Percentiles rank a stretch among this genome's conserved stretches.
These are phyloP conservation scores for Ctenopoma multispine DNA, from an alignment of 2,797 vertebrate species.

Conservation along the genomic window DNA sequence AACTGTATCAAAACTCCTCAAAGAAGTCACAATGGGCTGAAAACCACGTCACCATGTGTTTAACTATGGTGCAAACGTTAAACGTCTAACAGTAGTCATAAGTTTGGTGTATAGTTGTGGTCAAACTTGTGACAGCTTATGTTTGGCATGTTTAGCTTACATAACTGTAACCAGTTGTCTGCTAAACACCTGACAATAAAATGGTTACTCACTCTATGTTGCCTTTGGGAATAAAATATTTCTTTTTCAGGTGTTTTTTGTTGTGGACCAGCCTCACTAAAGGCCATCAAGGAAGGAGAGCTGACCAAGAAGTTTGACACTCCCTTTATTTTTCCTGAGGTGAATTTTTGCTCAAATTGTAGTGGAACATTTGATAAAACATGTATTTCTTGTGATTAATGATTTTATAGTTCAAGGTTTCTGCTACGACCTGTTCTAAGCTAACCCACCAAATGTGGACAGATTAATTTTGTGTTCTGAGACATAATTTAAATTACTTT, in stretches of 20 bases:
- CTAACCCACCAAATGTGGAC: too few relatives aligned
- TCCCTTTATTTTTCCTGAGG: conserved; percentile 92
- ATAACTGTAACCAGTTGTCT: too few relatives aligned
- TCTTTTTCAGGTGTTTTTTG: conserved; percentile 85
- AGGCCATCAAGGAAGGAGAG: conserved; percentile 89
- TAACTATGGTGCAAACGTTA: not conserved
- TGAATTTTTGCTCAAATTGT: conserved; percentile 64
- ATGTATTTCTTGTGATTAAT: too few relatives aligned
- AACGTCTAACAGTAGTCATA: not conserved
- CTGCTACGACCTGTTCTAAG: too few relatives aligned
- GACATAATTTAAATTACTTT: not conserved
- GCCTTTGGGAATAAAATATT: not conserved
- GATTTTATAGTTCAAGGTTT: too few relatives aligned
- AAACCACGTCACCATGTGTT: not conserved
- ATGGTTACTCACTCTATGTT: too few relatives aligned
- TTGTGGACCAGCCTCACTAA: conserved; percentile 89
- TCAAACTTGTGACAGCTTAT: not conserved
- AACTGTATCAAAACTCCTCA: too few relatives aligned
- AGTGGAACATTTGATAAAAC: not conserved
- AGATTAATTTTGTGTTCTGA: too few relatives aligned
- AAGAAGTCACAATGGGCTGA: not conserved
- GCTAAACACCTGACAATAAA: too few relatives aligned
- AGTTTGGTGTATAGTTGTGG: not conserved
- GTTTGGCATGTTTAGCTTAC: not conserved
- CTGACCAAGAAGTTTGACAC: conserved; percentile 87